These are phyloP conservation scores for Montifringilla adamsi DNA, from an alignment of 2,113 vertebrate species.

Conservation along the genomic window DNA sequence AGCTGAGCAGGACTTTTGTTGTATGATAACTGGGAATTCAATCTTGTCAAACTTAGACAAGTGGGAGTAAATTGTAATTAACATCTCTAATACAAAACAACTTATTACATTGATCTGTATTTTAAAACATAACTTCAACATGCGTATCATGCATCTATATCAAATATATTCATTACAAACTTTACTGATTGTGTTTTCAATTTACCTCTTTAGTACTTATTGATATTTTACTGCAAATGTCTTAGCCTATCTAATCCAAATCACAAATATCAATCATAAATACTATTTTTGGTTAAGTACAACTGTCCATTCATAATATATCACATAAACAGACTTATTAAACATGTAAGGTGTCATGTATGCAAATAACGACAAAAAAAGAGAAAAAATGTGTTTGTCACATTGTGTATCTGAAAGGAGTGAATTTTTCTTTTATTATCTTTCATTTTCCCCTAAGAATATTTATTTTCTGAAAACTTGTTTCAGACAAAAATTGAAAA, in stretches of 20 bases:
- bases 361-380: background rate
- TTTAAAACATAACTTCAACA: background rate
- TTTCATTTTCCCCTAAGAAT: background rate
- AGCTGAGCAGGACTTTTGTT: slow-evolving; percentile 22
- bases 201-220: background rate
- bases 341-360: background rate
- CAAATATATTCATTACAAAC: no score
- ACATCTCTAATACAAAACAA: background rate
- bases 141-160: background rate
- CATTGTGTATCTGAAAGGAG: background rate
- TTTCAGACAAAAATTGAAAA: background rate
- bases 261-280: background rate
- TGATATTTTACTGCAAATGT: background rate
- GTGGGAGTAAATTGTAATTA: background rate
- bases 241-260: background rate
- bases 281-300: background rate
- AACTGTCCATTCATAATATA: background rate
- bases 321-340: background rate
- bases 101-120: background rate
- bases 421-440: background rate
- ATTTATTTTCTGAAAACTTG: background rate
- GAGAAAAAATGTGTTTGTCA: background rate
- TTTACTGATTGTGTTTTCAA: background rate
- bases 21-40: background rate
- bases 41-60: background rate